Evolutionary conservation across 2,888 invertebrate genomes (phyloP).

Genomic region (Osedax frankpressi): DNA sequence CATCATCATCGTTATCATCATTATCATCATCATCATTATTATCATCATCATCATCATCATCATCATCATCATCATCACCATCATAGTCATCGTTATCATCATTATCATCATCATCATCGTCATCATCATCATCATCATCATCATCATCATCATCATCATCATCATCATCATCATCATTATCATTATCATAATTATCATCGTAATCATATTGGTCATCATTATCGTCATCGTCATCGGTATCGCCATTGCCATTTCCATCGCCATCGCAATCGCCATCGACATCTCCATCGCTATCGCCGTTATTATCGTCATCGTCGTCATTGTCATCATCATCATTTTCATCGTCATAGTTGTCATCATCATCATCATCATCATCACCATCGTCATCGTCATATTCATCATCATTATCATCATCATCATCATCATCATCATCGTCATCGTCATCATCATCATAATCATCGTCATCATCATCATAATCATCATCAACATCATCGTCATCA

Average conservation of each 20-base stretch:
- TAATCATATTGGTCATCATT: too few species aligned
- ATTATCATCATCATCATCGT: slow-evolving; percentile 20
- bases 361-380: slow-evolving; percentile 16
- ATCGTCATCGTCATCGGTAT: slow-evolving; percentile 14
- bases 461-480: too few species aligned
- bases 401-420: too few species aligned
- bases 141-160: slow-evolving; percentile 21
- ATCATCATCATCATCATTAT: slow-evolving; percentile 18
- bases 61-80: too few species aligned
- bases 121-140: slow-evolving; percentile 22
- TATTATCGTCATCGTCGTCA: slow-evolving; percentile 21
- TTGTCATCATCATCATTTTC: slow-evolving; percentile 21
- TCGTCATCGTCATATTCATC: slow-evolving; percentile 12
- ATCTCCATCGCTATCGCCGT: slow-evolving; percentile 15
- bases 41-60: slow-evolving; percentile 17
- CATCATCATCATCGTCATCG: too few species aligned
- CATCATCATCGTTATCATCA: neutral
- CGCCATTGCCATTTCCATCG: too few species aligned
- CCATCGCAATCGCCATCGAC: too few species aligned
- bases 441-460: too few species aligned
- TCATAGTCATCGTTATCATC: too few species aligned
- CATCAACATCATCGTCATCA: too few species aligned
- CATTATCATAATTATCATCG: slow-evolving; percentile 14
- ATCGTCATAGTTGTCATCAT: slow-evolving; percentile 20
- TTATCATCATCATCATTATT: neutral